Percentiles rank a stretch among this genome's conserved stretches.
Evolutionary conservation across 2,113 vertebrate species (phyloP).

Genomic region (Gambusia holbrooki): DNA sequence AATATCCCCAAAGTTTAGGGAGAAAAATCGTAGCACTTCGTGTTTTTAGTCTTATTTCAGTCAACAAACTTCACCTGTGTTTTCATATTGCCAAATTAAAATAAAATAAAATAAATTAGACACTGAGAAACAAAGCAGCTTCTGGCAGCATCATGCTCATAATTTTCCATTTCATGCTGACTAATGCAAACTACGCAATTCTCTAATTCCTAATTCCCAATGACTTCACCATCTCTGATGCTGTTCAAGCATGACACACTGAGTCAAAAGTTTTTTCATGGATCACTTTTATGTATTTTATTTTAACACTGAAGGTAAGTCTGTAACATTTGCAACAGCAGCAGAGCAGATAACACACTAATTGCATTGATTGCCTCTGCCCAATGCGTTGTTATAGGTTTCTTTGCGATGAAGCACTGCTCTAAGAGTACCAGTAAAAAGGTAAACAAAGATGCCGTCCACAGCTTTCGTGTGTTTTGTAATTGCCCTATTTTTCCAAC

Average conservation of each 20-base stretch:
- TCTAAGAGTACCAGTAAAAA: constrained; percentile 4
- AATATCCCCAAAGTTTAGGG: too few species aligned
- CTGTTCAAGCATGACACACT: neutral
- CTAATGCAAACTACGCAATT: too few species aligned
- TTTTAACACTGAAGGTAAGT: neutral
- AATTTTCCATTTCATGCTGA: too few species aligned
- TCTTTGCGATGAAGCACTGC: constrained; percentile 2
- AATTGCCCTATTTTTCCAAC: constrained; percentile 43
- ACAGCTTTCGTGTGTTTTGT: constrained; percentile 54
- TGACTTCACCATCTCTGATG: neutral
- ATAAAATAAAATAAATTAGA: too few species aligned
- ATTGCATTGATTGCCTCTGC: constrained; percentile 22
- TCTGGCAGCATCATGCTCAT: too few species aligned
- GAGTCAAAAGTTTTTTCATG: too few species aligned
- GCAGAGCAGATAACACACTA: constrained; percentile 17
- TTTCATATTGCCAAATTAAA: too few species aligned
- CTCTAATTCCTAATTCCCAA: neutral
- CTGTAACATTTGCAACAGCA: constrained; percentile 7
- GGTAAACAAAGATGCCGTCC: constrained; percentile 43
- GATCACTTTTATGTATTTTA: too few species aligned
- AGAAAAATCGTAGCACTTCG: too few species aligned
- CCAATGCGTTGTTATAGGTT: constrained; percentile 34
- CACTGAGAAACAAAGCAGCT: too few species aligned
- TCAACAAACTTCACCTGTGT: too few species aligned
- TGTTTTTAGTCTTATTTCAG: too few species aligned